Base-by-base conservation (phyloP, 2,797 vertebrate species). In the Malacoctenus gilli region DNA sequence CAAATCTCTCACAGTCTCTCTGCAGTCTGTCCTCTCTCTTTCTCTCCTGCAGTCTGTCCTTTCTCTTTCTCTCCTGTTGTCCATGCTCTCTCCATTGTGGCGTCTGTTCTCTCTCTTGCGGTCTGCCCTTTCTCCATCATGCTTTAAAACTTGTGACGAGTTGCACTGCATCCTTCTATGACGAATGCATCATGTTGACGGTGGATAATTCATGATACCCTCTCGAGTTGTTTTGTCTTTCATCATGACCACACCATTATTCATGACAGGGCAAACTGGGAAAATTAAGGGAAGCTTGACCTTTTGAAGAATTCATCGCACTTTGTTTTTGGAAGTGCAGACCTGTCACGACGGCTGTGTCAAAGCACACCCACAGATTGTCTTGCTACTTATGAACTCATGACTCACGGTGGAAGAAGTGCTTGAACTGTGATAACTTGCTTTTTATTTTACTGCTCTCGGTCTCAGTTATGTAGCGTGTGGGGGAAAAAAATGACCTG, bases 381-480 rank as follows among this genome's bases (percentile, higher is more conserved):
- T 65, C 35, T 23, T 15, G 36, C 14, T 25, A 3, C 50, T 56
- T 42, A 40, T 51, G 47, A 73, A 61, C 75, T 30, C 41, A 25
- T 68, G 79, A 75, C 72, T 70, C 65, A 43, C 52, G 23, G 16
- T 52, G 15, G 39, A 59, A 50, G 55, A 61, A 64, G 53, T 37
- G 39, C 25, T 49, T 43, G 44, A n/a, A 56, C 41, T 42, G 23
- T 18, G 8, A 28, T 38, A n/a, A n/a, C n/a, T n/a, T n/a, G n/a
- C n/a, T n/a, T n/a, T n/a, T n/a, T n/a, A n/a, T n/a, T n/a, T n/a
- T n/a, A n/a, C n/a, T n/a, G n/a, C n/a, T n/a, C n/a, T n/a, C n/a
- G n/a, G n/a, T n/a, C n/a, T n/a, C n/a, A n/a, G n/a, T n/a, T n/a
- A n/a, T n/a, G n/a, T n/a, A n/a, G n/a, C n/a, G n/a, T n/a, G n/a